phyloP scores from a whole-genome alignment of 2,797 vertebrate species.

The Sebastiscus albofasciatus region DNA sequence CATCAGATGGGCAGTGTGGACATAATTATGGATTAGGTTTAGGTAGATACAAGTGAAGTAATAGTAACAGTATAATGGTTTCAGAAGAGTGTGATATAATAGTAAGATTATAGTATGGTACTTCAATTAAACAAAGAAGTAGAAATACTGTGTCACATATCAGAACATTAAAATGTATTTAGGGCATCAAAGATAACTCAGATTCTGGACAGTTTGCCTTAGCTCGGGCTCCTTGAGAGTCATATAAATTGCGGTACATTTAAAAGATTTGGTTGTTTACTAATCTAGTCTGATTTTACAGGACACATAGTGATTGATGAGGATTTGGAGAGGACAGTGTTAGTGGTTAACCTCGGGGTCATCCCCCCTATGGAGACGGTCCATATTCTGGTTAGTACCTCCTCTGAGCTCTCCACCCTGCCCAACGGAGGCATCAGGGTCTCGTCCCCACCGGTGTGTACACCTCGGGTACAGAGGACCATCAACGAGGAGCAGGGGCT shows the following conservation, averaged over 20 bases:
- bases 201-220: background rate
- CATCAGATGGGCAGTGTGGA: background rate
- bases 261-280: background rate
- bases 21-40: background rate
- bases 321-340: constrained; percentile 90
- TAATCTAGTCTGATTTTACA: constrained; percentile 47
- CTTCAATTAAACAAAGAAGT: background rate
- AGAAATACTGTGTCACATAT: too few relatives aligned
- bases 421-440: constrained; percentile 90
- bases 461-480: constrained; percentile 88
- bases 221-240: background rate
- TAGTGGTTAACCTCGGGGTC: constrained; percentile 92
- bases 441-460: constrained; percentile 89
- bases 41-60: background rate
- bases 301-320: constrained; percentile 91
- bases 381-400: constrained; percentile 93
- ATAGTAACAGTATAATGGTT: background rate
- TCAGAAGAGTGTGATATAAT: background rate
- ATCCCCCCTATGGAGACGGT: constrained; percentile 92
- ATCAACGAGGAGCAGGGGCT: constrained; percentile 81
- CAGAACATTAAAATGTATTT: too few relatives aligned
- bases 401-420: constrained; percentile 92
- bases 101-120: background rate
- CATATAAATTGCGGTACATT: background rate
- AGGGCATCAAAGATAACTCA: background rate